Evolutionary conservation across 2,888 invertebrate species (phyloP), one percentile per base, ranked within the genome.

Genomic region (Digitonthophagus gazella): DNA sequence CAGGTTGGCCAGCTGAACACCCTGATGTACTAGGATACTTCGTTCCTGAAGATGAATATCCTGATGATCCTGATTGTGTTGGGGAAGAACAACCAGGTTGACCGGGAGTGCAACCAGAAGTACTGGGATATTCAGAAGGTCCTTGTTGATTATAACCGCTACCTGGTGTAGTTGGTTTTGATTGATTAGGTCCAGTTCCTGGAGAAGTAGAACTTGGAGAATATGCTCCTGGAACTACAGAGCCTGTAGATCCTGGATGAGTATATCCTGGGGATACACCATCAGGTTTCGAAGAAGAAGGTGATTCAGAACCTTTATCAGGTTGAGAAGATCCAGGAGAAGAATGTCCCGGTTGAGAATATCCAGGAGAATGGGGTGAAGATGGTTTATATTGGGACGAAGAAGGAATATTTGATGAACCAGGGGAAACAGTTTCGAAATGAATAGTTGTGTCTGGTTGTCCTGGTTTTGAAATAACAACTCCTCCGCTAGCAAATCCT

Each of bases 381-480:
- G n/a, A n/a, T n/a, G n/a, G n/a, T n/a, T n/a, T n/a, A n/a, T n/a
- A n/a, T n/a, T n/a, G n/a, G n/a, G n/a, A n/a, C n/a, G n/a, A n/a
- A n/a, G n/a, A n/a, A n/a, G n/a, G n/a, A n/a, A n/a, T n/a, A n/a
- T n/a, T n/a, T n/a, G 18, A 58, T 2, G 28, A 44, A 44, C 28
- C 28, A 44, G 28, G 28, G 1, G 64, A 22, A 28, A 28, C 22
- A 16, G 22, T 64, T 64, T 55, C 44, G 14, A 61, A 61, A 14
- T 61, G 61, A 18, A 61, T 61, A 4, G 61, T 19, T 18, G 61
- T 61, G 14, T 61, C 61, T 16, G 61, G 61, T 18, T 61, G 61
- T n/a, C 61, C 61, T 14, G 69, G 69, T 58, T 69, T 67, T n/a
- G 57, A 22, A n/a, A 69, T 64, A 1, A 66, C 61, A 6, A 65